A percentile compares a stretch with the other conserved stretches of the same genome.
These are phyloP conservation scores for Hirtodrosophila trivittata DNA, from an alignment of 2,888 invertebrate genomes.

Conservation along the genomic window DNA sequence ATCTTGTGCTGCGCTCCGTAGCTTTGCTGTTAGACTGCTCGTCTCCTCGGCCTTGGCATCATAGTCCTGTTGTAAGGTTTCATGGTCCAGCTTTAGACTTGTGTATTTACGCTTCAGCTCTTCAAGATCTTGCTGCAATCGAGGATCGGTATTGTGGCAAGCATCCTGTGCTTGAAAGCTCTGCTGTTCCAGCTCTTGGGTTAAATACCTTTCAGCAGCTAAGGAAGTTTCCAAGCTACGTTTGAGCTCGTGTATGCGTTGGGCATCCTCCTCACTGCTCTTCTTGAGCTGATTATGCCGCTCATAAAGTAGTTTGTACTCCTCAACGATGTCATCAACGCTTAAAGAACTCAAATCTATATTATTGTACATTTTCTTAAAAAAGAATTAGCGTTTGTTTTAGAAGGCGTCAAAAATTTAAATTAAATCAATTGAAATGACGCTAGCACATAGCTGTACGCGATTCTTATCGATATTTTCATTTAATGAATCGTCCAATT, in stretches of 20 bases:
- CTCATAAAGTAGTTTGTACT: conserved; percentile 76
- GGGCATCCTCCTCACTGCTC: conserved; percentile 75
- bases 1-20: conserved; percentile 44
- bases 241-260: conserved; percentile 81
- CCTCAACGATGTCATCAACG: conserved; percentile 81
- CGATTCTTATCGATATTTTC: conserved; percentile 13
- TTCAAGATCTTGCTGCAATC: conserved; percentile 61
- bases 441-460: conserved; percentile 19
- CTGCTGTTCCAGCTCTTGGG: conserved; percentile 81
- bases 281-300: conserved; percentile 70
- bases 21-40: conserved; percentile 41
- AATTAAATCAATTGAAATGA: conserved; percentile 39
- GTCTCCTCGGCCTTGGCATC: conserved; percentile 63
- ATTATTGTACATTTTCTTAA: conserved; percentile 54
- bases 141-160: conserved; percentile 23
- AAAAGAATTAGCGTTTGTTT: background rate
- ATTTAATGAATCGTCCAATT: too few relatives aligned
- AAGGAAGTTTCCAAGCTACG: conserved; percentile 79
- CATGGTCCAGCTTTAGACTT: conserved; percentile 54
- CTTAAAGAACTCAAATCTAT: conserved; percentile 66
- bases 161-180: conserved; percentile 38
- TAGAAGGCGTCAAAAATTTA: conserved; percentile 32
- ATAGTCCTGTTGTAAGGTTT: conserved; percentile 73
- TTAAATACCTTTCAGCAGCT: conserved; percentile 78
- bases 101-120: conserved; percentile 68